Evolutionary conservation across 2,113 vertebrate genomes (phyloP), one percentile per base, ranked within the genome.

Genomic region (Gyps fulvus): DNA sequence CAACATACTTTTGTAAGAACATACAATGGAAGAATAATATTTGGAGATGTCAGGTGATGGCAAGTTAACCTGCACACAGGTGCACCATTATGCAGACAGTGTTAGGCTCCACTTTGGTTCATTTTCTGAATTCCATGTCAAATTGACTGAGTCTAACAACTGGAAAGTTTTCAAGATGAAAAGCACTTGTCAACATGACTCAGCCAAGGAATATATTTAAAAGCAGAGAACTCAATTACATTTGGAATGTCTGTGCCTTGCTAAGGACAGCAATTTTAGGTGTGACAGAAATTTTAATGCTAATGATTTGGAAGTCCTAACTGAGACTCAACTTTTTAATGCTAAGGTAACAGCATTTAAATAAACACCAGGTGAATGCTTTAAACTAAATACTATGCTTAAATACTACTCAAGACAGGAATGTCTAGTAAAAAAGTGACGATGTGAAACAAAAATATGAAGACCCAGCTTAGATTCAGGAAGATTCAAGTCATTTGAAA

Each of bases 101-200:
- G 47, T 32, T 2, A 26, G 66, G 59, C 58, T 72, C 71, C 54
- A 77, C 69, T 83, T 67, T 0, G 2, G 32, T 50, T 88, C 50
- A 91, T 96, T 93, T 92, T 97, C 57, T 73, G 52, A 96, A 95
- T 94, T 95, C 88, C 94, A 78, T 1, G 7, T 62, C 74, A 83
- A 85, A 95, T 47, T 87, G 59, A 84, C 59, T 66, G 79, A 80
- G 63, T 38, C 88, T 21, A 93, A 74, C 50, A 90, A 88, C 66
- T 73, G 83, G 63, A 74, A 93, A 73, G 71, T 81, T 81, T 84
- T 92, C 79, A 74, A 59, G 76, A 92, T 62, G 55, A 92, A 96
- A 95, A 95, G 36, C 63, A 40, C 54, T 92, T 94, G 92, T 93
- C 85, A 95, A 50, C 63, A 15, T 87, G 79, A 87, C 69, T 87